Base-by-base conservation (phyloP, 2,888 invertebrate genomes). In the Limulus polyphemus region DNA sequence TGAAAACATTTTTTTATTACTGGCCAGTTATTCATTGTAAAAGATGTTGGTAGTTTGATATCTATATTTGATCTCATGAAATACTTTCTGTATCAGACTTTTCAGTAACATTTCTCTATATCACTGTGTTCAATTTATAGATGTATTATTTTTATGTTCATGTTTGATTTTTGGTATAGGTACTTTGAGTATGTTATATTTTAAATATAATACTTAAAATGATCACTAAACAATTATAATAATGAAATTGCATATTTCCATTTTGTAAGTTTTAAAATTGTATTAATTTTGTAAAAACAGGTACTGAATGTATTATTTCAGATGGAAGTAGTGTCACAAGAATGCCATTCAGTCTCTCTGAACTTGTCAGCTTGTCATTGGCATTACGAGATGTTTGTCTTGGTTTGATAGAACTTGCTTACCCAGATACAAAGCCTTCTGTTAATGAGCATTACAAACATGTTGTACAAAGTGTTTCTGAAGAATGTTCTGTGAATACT, bases 391-490 rank as follows among this genome's bases (percentile, higher is more conserved):
- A 89, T 65, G 84, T 89, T 9, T 88, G 89, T 71, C 78, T 92
- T 16, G 91, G 91, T 0, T 79, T 93, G 11, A 87, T 92, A 11
- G 89, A 91, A 73, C 78, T 92, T 57, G 90, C 90, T 0, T 90
- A 88, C 73, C 90, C 90, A 0, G 90, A 89, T 72, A 83, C 84
- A 0, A 79, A 86, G 67, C 83, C 72, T 7, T 54, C 62, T 47
- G 61, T 69, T n/a, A 63, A 72, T 56, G 73, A 83, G n/a, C 83
- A 83, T 70, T 87, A 86, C 72, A 81, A 79, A 56, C 74, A 75
- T 55, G 80, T 79, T 1, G 76, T 80, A 16, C 72, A 76, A 73
- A 32, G 32, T 7, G 32, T 32, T 32, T 32, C 32, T 32, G 32
- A 32, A 32, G 32, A 32, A 32, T 32, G 32, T 7, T 32, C 32